Conservation (phyloP, 2,888 invertebrate genomes). For the Nomada hirtipes region DNA sequence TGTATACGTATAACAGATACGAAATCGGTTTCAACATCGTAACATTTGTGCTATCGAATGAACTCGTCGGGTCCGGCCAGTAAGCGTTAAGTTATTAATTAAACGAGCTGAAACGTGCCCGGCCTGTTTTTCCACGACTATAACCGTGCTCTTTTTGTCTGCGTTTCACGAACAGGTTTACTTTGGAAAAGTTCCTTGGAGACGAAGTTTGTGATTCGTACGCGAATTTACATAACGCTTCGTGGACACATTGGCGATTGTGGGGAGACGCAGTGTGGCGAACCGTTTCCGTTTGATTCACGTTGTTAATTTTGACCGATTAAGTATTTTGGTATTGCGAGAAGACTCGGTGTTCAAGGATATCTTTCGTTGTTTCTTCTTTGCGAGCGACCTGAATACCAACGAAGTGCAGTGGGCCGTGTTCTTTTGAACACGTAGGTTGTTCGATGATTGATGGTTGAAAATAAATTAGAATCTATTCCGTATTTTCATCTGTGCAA, state of each 20-base stretch:
- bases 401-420: constrained; percentile 17
- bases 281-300: constrained; percentile 10
- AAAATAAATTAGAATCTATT: not conserved
- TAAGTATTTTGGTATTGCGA: not conserved
- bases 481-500: not conserved
- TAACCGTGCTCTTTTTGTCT: not conserved
- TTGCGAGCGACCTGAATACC: constrained; percentile 39
- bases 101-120: not conserved
- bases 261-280: not conserved
- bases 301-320: constrained; percentile 2
- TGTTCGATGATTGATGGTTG: not conserved
- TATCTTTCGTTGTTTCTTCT: constrained; percentile 11
- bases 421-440: constrained; percentile 1
- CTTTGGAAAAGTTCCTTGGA: not conserved
- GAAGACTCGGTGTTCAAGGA: constrained; percentile 26
- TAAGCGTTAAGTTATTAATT: not conserved
- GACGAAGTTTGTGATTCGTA: not conserved
- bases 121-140: constrained; percentile 10
- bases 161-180: not conserved
- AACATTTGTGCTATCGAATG: constrained; percentile 38
- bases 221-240: not conserved
- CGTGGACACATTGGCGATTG: not conserved
- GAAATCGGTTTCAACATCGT: constrained; percentile 27
- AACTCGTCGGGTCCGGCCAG: constrained; percentile 20
- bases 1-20: constrained; percentile 34